Evolutionary conservation across 1,140 invertebrate genomes (phyloP).

Genomic region (Bombyx mandarina): DNA sequence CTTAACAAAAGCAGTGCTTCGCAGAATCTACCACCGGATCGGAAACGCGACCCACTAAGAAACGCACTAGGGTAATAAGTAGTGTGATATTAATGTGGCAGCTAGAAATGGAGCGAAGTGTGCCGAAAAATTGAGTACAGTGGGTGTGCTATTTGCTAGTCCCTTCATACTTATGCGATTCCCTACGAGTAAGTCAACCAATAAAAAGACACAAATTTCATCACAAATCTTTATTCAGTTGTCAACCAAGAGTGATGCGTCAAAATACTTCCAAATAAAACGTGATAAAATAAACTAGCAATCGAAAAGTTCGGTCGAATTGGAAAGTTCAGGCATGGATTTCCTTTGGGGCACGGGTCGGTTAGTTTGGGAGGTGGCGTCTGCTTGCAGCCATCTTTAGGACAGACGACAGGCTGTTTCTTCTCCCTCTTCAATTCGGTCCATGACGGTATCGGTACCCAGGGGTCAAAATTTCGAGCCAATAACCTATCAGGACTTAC

Average conservation of each 20-base stretch:
- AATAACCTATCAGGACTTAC: not conserved
- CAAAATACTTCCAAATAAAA: not conserved
- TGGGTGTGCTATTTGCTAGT: too few relatives aligned
- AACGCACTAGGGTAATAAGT: too few relatives aligned
- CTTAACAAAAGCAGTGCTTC: too few relatives aligned
- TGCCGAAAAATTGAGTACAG: too few relatives aligned
- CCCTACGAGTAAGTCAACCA: too few relatives aligned
- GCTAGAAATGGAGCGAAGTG: too few relatives aligned
- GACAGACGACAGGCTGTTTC: constrained; percentile 24
- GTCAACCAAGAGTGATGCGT: not conserved
- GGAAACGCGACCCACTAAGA: too few relatives aligned
- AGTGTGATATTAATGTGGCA: too few relatives aligned
- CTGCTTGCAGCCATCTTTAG: constrained; percentile 33
- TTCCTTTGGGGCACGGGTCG: constrained; percentile 9
- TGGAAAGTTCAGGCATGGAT: constrained; percentile 21
- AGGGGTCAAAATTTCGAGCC: constrained; percentile 34
- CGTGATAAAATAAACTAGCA: constrained; percentile 3
- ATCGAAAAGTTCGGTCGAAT: constrained; percentile 7
- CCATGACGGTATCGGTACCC: constrained; percentile 47
- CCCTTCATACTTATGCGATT: too few relatives aligned
- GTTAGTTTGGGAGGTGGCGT: constrained; percentile 15
- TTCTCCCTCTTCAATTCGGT: constrained; percentile 23
- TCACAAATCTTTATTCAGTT: too few relatives aligned
- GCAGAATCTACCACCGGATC: too few relatives aligned
- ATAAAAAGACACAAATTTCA: too few relatives aligned